Evolutionary conservation across 2,797 vertebrate genomes (phyloP).

Genomic region (Meda fulgida): DNA sequence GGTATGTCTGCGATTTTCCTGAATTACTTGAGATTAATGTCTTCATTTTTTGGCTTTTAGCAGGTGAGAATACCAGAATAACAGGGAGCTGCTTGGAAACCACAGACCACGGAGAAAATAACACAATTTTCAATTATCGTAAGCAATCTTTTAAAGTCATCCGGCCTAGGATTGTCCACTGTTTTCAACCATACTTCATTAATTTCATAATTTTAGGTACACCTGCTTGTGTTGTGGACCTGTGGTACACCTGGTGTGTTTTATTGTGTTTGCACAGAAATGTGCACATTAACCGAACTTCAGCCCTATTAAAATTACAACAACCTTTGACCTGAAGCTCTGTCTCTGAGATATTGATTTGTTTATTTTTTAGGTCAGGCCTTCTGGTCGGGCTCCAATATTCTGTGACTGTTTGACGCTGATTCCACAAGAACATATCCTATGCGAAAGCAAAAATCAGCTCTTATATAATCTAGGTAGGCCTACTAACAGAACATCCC

Average conservation of each 20-base stretch:
- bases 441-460: background rate
- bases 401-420: background rate
- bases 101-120: background rate
- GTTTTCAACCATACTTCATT: too few relatives aligned
- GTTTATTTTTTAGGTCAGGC: background rate
- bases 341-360: background rate
- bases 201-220: too few relatives aligned
- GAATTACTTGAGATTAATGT: background rate
- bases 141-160: too few relatives aligned
- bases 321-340: background rate
- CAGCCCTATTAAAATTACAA: background rate
- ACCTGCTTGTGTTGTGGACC: background rate
- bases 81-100: background rate
- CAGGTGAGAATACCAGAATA: too few relatives aligned
- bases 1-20: background rate
- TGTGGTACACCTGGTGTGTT: too few relatives aligned
- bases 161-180: background rate
- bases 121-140: background rate
- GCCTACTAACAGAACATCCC: too few relatives aligned
- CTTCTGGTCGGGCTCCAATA: background rate
- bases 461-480: conserved; percentile 9
- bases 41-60: too few relatives aligned
- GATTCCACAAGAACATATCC: background rate
- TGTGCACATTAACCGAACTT: background rate
- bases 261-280: background rate